Evolutionary conservation across 2,797 vertebrate species (phyloP), one percentile per base, ranked within the genome.

Genomic region (Taeniopygia guttata): DNA sequence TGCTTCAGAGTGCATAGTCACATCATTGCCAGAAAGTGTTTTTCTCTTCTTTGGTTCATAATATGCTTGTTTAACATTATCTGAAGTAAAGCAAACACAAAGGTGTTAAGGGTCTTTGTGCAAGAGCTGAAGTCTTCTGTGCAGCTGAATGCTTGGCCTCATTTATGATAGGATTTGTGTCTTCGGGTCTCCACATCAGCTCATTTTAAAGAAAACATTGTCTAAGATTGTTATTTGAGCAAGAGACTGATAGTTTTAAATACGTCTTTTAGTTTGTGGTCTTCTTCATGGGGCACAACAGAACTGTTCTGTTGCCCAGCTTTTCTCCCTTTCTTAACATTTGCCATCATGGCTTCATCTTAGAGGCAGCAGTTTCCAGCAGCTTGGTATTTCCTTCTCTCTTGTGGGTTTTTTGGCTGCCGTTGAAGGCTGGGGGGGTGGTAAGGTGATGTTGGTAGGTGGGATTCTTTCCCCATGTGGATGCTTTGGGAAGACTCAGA

Each of bases 71-170:
- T 91, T 60, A 88, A 84, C 58, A 11, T 56, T 87, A 94, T 56
- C 87, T 84, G 54, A 94, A 96, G 74, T 77, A 81, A 92, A 92
- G 80, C 88, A 96, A 97, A 95, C 88, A 91, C 73, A 93, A 91
- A 93, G 70, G 91, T 96, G 92, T 92, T 94, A 45, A 77, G 56
- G 62, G 43, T 92, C 85, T 97, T 91, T 87, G 60, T 95, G 27
- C 90, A 34, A 56, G 64, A 69, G 80, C 77, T 75, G 48, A 78
- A 93, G 59, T 63, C 8, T 59, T 75, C 76, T 63, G 43, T 79
- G 75, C 56, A 80, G 81, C 69, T 93, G 72, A 93, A 93, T 78
- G 43, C 86, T 91, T 93, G 56, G 64, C 23, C 52, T 93, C 75
- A 66, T 96, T 94, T 94, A 64, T 95, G 96, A 85, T 6, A 56